Evolutionary conservation across 2,888 invertebrate genomes (phyloP), one percentile per base, ranked within the genome.

Genomic region (Chymomyza fuscimana): DNA sequence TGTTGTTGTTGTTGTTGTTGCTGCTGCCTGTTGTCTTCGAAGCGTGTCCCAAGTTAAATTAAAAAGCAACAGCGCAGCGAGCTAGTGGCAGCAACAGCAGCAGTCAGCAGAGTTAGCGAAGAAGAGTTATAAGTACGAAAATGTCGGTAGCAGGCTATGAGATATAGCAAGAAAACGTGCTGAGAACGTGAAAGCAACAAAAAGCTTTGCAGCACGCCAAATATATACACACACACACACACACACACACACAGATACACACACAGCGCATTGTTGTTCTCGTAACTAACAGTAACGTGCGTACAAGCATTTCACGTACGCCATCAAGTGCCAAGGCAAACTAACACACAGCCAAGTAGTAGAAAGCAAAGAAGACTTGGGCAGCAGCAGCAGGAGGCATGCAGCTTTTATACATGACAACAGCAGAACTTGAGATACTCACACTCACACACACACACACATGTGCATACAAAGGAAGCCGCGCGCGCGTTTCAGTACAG

Each of bases 201-300:
- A 65, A 71, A 78, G 77, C 77, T 76, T 74, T 77, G 77, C 76
- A 75, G 62, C 70, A 70, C 76, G 77, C 77, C 76, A 56, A 25
- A 25, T 25, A 32, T 1, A 32, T 4, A 32, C 32, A 32, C 32
- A 9, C 7, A 7, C 9, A 32, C 32, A 7, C 32, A 32, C 32
- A 32, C 32, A 32, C 1, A 32, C 0, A 7, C 7, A 32, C 9
- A 32, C 0, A 7, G 0, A 69, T 77, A 82, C 77, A 70, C 76
- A 75, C 69, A 73, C 69, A 69, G 63, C 71, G 29, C 56, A 56
- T 54, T 65, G 69, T 67, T 60, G 56, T 65, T 56, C 67, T 79
- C 80, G 88, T 79, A 79, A 79, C 81, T 90, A 89, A 89, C 89
- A 85, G 90, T 90, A 89, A 79, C 86, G 79, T 90, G 89, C 83